phyloP scores from a whole-genome alignment of 2,797 vertebrate species.

The Mormyrus hasselquistii region DNA sequence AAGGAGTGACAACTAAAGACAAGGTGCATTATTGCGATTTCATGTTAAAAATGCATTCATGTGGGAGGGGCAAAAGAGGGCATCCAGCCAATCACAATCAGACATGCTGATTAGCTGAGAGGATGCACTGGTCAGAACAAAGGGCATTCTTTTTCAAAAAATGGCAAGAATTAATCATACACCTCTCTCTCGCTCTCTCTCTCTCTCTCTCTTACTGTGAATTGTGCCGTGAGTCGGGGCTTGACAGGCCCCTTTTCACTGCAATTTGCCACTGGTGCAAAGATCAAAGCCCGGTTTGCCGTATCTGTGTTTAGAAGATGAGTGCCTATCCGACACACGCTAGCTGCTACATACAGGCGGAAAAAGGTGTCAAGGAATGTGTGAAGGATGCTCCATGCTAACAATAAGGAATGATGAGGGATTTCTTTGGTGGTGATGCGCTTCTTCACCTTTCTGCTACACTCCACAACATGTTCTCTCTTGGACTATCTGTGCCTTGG shows the following conservation, averaged over 20 bases:
- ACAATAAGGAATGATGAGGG: neutral
- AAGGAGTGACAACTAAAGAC: neutral
- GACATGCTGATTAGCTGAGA: neutral
- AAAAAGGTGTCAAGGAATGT: neutral
- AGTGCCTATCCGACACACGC: neutral
- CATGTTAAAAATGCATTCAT: neutral
- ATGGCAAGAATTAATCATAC: neutral
- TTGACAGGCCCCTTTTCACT: neutral
- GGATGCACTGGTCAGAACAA: neutral
- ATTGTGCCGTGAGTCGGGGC: neutral
- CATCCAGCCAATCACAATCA: slow-evolving; percentile 8
- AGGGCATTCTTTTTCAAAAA: neutral
- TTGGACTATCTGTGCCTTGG: neutral
- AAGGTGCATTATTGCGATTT: neutral
- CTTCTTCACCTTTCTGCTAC: neutral
- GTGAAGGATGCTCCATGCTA: neutral
- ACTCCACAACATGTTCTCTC: neutral
- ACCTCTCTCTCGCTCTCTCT: neutral
- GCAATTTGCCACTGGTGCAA: neutral
- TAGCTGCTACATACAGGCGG: neutral
- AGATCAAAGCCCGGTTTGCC: neutral
- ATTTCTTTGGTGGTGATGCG: neutral
- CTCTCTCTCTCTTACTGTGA: neutral
- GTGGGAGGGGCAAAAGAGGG: neutral
- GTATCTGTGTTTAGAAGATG: neutral